Evolutionary conservation across 2,113 vertebrate genomes (phyloP).

Genomic region (Microcebus jonahi): DNA sequence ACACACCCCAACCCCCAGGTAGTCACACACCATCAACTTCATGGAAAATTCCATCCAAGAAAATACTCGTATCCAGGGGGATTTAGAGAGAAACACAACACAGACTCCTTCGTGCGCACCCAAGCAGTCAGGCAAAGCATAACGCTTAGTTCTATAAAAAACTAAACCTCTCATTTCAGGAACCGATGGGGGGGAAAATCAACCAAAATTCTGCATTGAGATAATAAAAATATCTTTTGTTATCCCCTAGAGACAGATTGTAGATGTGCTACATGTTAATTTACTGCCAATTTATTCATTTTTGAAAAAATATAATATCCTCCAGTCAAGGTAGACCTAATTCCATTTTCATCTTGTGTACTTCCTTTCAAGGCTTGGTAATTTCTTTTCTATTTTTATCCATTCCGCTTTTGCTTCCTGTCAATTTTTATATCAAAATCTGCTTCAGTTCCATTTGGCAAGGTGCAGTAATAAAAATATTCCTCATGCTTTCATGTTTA

Average conservation of each 20-base stretch:
- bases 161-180: slow-evolving; percentile 28
- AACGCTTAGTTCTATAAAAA: background rate
- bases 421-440: slow-evolving; percentile 76
- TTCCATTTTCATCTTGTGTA: slow-evolving; percentile 65
- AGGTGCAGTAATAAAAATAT: slow-evolving; percentile 67
- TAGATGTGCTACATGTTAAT: slow-evolving; percentile 52
- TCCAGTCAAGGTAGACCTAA: slow-evolving; percentile 60
- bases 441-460: slow-evolving; percentile 71
- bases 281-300: slow-evolving; percentile 59
- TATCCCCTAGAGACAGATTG: slow-evolving; percentile 46
- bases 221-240: slow-evolving; percentile 66
- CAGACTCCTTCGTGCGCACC: background rate
- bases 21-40: background rate
- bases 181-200: background rate
- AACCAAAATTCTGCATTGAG: slow-evolving; percentile 43
- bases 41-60: slow-evolving; percentile 31
- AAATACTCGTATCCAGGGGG: background rate
- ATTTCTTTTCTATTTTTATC: slow-evolving; percentile 79
- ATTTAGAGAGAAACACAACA: background rate
- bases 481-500: slow-evolving; percentile 62
- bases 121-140: background rate
- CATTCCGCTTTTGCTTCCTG: slow-evolving; percentile 73
- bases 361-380: slow-evolving; percentile 68
- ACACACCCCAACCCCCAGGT: background rate
- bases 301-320: slow-evolving; percentile 33